These are phyloP conservation scores for Hoplodrina blanda DNA, from an alignment of 2,888 invertebrate genomes.

Conservation along the genomic window DNA sequence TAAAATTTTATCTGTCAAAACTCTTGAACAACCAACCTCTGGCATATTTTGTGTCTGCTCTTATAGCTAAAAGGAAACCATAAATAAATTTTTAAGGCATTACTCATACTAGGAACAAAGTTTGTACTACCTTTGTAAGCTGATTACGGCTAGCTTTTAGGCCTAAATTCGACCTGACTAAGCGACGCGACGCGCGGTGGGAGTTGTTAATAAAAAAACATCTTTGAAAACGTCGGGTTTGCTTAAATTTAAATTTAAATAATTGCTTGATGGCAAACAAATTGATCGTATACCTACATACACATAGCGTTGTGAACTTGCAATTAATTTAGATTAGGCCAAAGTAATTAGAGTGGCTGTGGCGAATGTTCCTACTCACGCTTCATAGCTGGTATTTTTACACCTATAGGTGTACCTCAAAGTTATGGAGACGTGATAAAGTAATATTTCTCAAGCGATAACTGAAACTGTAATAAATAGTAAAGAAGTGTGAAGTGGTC, in stretches of 20 bases:
- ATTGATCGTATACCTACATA: conserved; percentile 60
- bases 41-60: conserved; percentile 57
- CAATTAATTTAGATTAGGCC: conserved; percentile 61
- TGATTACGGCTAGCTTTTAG: conserved; percentile 68
- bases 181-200: conserved; percentile 60
- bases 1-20: conserved; percentile 34
- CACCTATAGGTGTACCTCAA: not conserved
- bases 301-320: conserved; percentile 41
- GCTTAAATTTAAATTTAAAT: conserved; percentile 61
- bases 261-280: conserved; percentile 61
- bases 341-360: conserved; percentile 56
- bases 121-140: conserved; percentile 24
- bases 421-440: not conserved
- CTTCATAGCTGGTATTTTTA: conserved; percentile 5
- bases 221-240: conserved; percentile 5
- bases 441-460: not conserved
- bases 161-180: conserved; percentile 64
- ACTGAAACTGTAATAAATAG: not conserved
- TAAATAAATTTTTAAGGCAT: conserved; percentile 40
- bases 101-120: conserved; percentile 42
- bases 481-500: too few species aligned
- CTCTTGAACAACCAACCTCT: conserved; percentile 62
- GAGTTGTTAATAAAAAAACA: conserved; percentile 24
- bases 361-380: conserved; percentile 36
- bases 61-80: conserved; percentile 25